phyloP scores from a whole-genome alignment of 2,888 invertebrate species.

The Glaucopsyche alexis region DNA sequence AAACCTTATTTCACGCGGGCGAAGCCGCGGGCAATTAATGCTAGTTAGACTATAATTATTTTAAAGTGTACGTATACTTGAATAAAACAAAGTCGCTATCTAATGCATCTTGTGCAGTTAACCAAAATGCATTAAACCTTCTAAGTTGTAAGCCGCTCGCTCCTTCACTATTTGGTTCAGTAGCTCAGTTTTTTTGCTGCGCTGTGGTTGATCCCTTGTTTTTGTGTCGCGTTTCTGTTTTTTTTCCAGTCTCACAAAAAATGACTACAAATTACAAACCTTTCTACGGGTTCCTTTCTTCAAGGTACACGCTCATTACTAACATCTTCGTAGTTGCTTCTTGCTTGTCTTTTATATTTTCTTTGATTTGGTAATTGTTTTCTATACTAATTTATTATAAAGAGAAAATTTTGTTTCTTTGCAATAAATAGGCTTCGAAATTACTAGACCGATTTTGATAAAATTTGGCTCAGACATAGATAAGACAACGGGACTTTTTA shows the following conservation, averaged over 20 bases:
- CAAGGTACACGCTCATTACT: not conserved
- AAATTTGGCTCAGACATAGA: too few relatives aligned
- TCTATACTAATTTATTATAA: too few relatives aligned
- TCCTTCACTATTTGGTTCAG: constrained; percentile 7
- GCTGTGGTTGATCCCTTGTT: constrained; percentile 12
- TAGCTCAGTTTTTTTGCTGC: not conserved
- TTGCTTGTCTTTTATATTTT: not conserved
- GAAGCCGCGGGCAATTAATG: too few relatives aligned
- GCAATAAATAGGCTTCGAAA: too few relatives aligned
- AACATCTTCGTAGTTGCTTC: not conserved
- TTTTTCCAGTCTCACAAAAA: not conserved
- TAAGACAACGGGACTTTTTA: too few relatives aligned
- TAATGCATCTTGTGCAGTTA: not conserved
- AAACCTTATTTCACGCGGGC: too few relatives aligned
- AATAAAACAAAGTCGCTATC: not conserved
- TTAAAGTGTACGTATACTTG: too few relatives aligned
- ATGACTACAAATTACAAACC: not conserved
- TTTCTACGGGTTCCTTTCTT: not conserved
- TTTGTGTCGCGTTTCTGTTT: not conserved
- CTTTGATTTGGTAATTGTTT: not conserved
- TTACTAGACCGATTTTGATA: too few relatives aligned
- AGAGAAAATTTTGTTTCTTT: too few relatives aligned
- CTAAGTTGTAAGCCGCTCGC: not conserved
- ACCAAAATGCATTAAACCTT: not conserved
- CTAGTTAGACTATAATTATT: too few relatives aligned